A percentile compares a stretch with the other conserved stretches of the same genome.
phyloP scores from a whole-genome alignment of 1,140 invertebrate species.

The Aphis gossypii region DNA sequence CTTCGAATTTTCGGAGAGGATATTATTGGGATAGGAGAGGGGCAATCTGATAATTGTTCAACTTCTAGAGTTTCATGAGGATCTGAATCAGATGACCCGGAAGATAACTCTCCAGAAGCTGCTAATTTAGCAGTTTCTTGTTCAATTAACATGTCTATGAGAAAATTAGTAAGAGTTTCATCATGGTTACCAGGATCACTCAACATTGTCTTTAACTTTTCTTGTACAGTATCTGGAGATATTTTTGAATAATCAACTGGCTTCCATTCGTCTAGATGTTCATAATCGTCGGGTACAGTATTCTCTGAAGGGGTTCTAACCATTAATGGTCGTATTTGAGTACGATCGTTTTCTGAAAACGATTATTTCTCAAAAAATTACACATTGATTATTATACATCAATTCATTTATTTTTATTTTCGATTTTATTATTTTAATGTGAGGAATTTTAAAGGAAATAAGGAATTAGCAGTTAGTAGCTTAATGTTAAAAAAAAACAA shows the following conservation, averaged over 20 bases:
- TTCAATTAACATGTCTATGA: conserved; percentile 61
- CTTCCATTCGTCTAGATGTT: conserved; percentile 55
- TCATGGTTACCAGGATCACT: conserved; percentile 57
- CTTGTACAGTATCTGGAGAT: conserved; percentile 53
- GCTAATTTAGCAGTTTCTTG: conserved; percentile 60
- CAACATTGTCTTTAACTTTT: conserved; percentile 52
- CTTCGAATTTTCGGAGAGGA: conserved; percentile 57
- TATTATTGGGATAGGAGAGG: conserved; percentile 43
- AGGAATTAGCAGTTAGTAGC: conserved; percentile 55
- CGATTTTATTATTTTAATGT: conserved; percentile 11
- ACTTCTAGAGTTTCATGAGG: conserved; percentile 21
- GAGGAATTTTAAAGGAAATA: conserved; percentile 36
- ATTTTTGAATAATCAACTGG: conserved; percentile 43
- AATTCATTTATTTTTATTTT: background rate
- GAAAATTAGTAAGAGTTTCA: conserved; percentile 60
- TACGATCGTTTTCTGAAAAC: conserved; percentile 47
- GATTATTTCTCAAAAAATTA: conserved; percentile 31
- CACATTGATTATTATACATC: background rate
- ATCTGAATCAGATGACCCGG: conserved; percentile 53
- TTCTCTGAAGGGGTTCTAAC: conserved; percentile 55
- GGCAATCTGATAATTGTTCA: background rate
- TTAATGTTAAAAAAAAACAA: conserved; percentile 38
- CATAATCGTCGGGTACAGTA: conserved; percentile 49
- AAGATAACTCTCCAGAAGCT: conserved; percentile 55
- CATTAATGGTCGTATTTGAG: conserved; percentile 43